Evolutionary conservation across 2,797 vertebrate species (phyloP).

Genomic region (Meriones psammophilus): DNA sequence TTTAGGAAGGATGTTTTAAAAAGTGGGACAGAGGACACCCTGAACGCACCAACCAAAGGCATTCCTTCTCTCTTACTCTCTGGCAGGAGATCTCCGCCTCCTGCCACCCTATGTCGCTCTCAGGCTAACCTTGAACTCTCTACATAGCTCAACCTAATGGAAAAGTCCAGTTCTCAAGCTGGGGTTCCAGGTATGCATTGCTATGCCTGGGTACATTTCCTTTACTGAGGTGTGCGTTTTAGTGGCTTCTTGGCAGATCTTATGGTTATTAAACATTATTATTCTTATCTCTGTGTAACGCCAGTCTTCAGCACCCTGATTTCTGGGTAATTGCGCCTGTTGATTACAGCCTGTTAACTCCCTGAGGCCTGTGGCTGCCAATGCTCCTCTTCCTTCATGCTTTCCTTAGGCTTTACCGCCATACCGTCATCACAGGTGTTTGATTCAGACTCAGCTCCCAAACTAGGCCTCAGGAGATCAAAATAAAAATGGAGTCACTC

Average conservation of each 20-base stretch:
- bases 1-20: background rate
- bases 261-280: background rate
- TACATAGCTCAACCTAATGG: background rate
- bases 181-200: background rate
- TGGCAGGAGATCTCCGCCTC: background rate
- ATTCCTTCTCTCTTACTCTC: background rate
- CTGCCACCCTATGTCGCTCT: too few species aligned
- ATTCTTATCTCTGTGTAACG: background rate
- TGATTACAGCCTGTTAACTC: background rate
- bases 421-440: background rate
- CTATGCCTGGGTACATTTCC: background rate
- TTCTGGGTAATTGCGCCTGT: background rate
- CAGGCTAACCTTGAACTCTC: background rate
- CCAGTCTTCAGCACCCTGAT: background rate
- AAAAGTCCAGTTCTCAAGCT: background rate
- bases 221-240: background rate
- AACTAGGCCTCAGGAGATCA: background rate
- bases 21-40: background rate
- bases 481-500: conserved; percentile 5
- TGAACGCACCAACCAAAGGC: background rate
- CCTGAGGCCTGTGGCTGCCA: background rate
- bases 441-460: background rate
- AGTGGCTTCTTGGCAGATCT: background rate
- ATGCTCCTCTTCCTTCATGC: background rate
- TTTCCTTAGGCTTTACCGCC: background rate